Evolutionary conservation across 2,888 invertebrate species (phyloP).

Genomic region (Flexamia atlantica): DNA sequence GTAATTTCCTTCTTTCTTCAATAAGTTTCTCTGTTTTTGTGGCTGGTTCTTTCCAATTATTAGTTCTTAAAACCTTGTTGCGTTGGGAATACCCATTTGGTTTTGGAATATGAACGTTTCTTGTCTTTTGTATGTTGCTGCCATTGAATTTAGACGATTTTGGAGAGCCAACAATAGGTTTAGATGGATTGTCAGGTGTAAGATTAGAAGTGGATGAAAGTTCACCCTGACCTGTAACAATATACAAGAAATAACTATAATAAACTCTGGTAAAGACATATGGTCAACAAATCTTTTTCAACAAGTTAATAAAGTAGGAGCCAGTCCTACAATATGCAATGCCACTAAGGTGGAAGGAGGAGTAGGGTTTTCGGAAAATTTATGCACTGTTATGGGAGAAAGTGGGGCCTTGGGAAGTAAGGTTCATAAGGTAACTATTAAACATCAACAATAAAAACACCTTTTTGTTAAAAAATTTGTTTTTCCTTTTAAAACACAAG

Average conservation of each 20-base stretch:
- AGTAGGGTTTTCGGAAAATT: too few species aligned
- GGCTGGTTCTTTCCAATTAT: constrained; percentile 76
- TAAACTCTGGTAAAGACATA: too few species aligned
- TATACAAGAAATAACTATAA: constrained; percentile 22
- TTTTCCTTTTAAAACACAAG: too few species aligned
- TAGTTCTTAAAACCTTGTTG: constrained; percentile 1
- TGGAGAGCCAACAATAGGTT: neutral
- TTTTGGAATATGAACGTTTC: neutral
- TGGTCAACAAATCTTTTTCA: too few species aligned
- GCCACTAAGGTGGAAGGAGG: too few species aligned
- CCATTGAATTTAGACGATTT: neutral
- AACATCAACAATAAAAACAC: too few species aligned
- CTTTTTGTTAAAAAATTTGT: too few species aligned
- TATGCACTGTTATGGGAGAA: too few species aligned
- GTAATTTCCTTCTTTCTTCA: constrained; percentile 71
- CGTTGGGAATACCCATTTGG: neutral
- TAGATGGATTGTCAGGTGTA: neutral
- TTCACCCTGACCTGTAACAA: constrained; percentile 13
- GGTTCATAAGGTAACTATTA: too few species aligned
- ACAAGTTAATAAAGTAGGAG: too few species aligned
- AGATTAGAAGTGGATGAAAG: constrained; percentile 24
- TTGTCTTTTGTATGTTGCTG: neutral
- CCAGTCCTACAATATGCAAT: too few species aligned
- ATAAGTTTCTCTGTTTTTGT: constrained; percentile 76
- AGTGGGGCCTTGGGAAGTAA: too few species aligned